A percentile compares a stretch with the other conserved stretches of the same genome.
Conservation (phyloP, 1,140 invertebrate species). For the Drosophila bocqueti region DNA sequence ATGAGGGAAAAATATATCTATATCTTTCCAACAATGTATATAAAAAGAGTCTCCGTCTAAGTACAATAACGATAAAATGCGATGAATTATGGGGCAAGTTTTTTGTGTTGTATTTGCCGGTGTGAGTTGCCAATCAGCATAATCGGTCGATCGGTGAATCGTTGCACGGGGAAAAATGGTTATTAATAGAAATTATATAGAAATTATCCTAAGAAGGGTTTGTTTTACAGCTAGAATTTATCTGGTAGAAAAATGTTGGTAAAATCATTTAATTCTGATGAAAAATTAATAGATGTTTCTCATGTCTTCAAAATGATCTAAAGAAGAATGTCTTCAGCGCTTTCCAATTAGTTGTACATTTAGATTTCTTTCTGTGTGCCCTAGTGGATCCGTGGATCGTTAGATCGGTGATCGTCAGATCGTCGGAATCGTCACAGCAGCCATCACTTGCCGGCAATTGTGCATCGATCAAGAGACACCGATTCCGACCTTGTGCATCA, state of each 20-base stretch:
- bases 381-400: constrained; percentile 26
- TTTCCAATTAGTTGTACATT: neutral
- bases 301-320: neutral
- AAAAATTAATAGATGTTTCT: too few relatives aligned
- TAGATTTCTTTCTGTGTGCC: constrained; percentile 7
- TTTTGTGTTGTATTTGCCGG: constrained; percentile 43
- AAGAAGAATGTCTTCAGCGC: neutral
- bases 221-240: neutral
- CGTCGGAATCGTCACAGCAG: constrained; percentile 30
- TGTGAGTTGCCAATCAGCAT: constrained; percentile 56
- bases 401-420: constrained; percentile 29
- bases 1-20: constrained; percentile 16
- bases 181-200: neutral
- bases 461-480: constrained; percentile 69
- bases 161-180: constrained; percentile 17
- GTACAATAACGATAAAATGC: constrained; percentile 72
- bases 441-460: constrained; percentile 75
- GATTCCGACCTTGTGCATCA: constrained; percentile 62
- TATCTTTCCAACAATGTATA: constrained; percentile 20
- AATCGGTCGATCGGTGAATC: constrained; percentile 46
- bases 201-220: too few relatives aligned
- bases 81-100: constrained; percentile 79
- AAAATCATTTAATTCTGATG: neutral
- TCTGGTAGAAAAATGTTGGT: neutral
- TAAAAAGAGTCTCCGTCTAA: constrained; percentile 51